Base-by-base conservation (phyloP, 2,113 vertebrate genomes). In the Lophius piscatorius region DNA sequence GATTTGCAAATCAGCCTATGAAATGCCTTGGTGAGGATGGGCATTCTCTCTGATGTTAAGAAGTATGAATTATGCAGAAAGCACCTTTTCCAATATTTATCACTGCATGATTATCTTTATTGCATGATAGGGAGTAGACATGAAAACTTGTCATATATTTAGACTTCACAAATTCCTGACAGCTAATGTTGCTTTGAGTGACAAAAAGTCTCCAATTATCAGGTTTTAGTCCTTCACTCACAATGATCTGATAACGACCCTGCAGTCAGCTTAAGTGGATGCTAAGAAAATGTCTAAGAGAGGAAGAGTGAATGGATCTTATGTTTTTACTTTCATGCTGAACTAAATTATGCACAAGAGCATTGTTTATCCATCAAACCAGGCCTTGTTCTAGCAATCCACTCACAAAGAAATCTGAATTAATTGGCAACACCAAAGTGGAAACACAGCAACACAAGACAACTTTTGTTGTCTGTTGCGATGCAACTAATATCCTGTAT, bases 301-400 rank as follows among this genome's bases (percentile, higher is more conserved):
- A 64, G 24, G 14, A 42, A 41, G 70, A 80, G 46, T 60, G 73
- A 81, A 83, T 60, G 49, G 42, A 65, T 84, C 63, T 77, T 47
- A 22, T 73, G 49, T 71, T 81, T 73, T 80, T 59, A 58, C 75
- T 74, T 52, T 57, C 45, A 64, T 60, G 66, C 63, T 64, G 50
- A 33, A 35, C 70, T 82, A 82, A 89, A 88, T 90, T 82, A 84
- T 83, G 80, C 65, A 82, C 77, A 39, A 60, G 75, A 71, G 81
- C 83, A 80, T 87, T 88, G 91, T 89, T 87, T 87, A 85, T 82
- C 82, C 78, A 69, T 85, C 77, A 88, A 85, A 80, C 75, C 78
- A 72, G 81, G 85, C 81, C 51, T 31, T 48, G 73, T 80, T 87
- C 78, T 83, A 87, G 71, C 67, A 64, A 74, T 68, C 63, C 50